Evolutionary conservation across 2,113 vertebrate genomes (phyloP).

Genomic region (Falco punctatus): DNA sequence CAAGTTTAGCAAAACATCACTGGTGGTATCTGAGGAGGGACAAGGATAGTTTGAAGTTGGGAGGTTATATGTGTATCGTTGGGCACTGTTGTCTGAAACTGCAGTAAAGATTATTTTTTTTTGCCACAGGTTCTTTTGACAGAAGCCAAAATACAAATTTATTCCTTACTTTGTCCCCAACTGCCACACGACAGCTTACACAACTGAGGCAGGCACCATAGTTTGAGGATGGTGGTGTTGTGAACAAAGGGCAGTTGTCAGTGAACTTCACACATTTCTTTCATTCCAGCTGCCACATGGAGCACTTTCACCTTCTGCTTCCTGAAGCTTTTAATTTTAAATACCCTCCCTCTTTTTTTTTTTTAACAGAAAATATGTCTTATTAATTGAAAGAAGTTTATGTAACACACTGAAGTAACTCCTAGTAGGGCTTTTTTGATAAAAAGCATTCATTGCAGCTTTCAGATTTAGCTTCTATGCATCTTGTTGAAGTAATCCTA

Average conservation of each 20-base stretch:
- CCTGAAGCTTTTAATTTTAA: neutral
- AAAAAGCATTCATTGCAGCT: neutral
- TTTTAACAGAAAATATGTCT: neutral
- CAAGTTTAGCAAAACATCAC: neutral
- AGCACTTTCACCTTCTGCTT: neutral
- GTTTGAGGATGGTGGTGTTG: neutral
- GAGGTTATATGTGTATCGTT: neutral
- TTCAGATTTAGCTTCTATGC: neutral
- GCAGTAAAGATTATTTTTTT: neutral
- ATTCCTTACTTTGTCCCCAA: neutral
- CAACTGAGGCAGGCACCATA: fast-evolving
- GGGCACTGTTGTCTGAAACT: neutral
- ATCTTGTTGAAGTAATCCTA: neutral
- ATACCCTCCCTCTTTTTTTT: fast-evolving
- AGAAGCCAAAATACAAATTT: neutral
- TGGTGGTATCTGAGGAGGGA: neutral
- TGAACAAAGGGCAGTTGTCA: neutral
- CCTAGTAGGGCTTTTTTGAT: neutral
- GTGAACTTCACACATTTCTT: neutral
- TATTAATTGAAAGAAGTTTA: neutral
- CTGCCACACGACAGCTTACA: fast-evolving
- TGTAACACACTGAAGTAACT: neutral
- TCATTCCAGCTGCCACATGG: neutral
- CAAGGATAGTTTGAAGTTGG: neutral
- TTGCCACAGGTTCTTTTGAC: neutral